Percentiles rank a stretch among this genome's conserved stretches.
phyloP scores from a whole-genome alignment of 1,140 invertebrate species.

The Drosophila ambigua region DNA sequence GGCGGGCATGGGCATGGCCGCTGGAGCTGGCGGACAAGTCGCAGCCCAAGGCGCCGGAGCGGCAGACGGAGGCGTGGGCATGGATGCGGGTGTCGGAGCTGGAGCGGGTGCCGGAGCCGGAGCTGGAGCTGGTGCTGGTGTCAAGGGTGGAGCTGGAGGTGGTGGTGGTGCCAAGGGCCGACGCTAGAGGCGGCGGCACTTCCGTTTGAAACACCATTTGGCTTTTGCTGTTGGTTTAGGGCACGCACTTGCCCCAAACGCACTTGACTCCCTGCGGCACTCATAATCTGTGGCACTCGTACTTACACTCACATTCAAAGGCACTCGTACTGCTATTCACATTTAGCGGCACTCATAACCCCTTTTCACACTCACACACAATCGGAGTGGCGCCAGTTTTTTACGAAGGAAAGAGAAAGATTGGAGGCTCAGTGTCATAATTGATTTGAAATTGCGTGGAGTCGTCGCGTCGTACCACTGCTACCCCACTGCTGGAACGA shows the following conservation, averaged over 20 bases:
- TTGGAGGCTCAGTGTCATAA: constrained; percentile 35
- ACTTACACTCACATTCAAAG: too few species aligned
- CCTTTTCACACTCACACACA: background rate
- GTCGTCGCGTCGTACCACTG: background rate
- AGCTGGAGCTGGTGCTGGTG: constrained; percentile 14
- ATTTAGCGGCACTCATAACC: too few species aligned
- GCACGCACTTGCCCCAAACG: background rate
- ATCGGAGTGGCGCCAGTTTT: constrained; percentile 33
- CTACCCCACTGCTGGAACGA: background rate
- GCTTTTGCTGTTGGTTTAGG: constrained; percentile 22
- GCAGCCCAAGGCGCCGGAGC: constrained; percentile 28
- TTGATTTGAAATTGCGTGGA: constrained; percentile 42
- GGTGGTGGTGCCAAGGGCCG: constrained; percentile 2
- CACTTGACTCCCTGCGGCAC: too few species aligned
- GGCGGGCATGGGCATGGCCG: constrained; percentile 26
- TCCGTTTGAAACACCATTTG: constrained; percentile 34
- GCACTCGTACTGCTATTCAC: too few species aligned
- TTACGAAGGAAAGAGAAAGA: too few species aligned
- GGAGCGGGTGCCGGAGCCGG: constrained; percentile 37
- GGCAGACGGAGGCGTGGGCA: constrained; percentile 24
- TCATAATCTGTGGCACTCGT: too few species aligned
- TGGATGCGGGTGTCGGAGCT: constrained; percentile 28
- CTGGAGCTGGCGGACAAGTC: constrained; percentile 18
- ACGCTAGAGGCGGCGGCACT: constrained; percentile 23
- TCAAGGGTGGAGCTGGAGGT: constrained; percentile 22